Percentiles rank a stretch among this genome's conserved stretches.
These are phyloP conservation scores for Pterostichus niger DNA, from an alignment of 2,888 invertebrate genomes.

Conservation along the genomic window DNA sequence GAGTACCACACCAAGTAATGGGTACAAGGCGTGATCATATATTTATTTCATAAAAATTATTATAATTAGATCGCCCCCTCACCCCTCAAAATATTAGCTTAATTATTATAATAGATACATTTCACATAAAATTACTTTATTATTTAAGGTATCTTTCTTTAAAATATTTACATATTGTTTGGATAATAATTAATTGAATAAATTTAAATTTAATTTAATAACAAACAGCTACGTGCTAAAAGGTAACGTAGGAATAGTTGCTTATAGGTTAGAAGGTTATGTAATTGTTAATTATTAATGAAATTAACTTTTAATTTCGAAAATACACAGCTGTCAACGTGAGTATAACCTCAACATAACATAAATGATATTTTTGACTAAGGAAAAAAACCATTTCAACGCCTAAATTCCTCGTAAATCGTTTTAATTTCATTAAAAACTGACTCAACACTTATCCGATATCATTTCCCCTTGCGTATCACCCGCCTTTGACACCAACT, in stretches of 20 bases:
- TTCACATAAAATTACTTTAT: too few relatives aligned
- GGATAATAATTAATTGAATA: too few relatives aligned
- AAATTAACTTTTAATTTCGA: not conserved
- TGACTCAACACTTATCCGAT: constrained; percentile 48
- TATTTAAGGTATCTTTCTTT: too few relatives aligned
- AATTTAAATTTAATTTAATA: too few relatives aligned
- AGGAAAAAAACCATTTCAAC: constrained; percentile 2
- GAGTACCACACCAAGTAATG: too few relatives aligned
- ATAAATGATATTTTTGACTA: not conserved
- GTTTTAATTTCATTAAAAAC: constrained; percentile 55
- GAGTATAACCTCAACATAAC: not conserved
- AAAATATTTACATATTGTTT: too few relatives aligned
- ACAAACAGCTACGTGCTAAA: too few relatives aligned
- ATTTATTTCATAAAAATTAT: too few relatives aligned
- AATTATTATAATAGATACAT: too few relatives aligned
- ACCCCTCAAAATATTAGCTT: too few relatives aligned
- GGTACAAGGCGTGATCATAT: too few relatives aligned
- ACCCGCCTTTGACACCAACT: constrained; percentile 29
- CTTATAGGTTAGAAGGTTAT: not conserved
- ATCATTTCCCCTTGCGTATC: constrained; percentile 4
- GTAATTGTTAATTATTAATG: not conserved
- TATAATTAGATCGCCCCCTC: too few relatives aligned
- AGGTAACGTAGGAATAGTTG: not conserved
- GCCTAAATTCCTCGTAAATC: constrained; percentile 21
- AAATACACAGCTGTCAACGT: constrained; percentile 17